Evolutionary conservation across 2,888 invertebrate species (phyloP).

Genomic region (Sepiola atlantica): DNA sequence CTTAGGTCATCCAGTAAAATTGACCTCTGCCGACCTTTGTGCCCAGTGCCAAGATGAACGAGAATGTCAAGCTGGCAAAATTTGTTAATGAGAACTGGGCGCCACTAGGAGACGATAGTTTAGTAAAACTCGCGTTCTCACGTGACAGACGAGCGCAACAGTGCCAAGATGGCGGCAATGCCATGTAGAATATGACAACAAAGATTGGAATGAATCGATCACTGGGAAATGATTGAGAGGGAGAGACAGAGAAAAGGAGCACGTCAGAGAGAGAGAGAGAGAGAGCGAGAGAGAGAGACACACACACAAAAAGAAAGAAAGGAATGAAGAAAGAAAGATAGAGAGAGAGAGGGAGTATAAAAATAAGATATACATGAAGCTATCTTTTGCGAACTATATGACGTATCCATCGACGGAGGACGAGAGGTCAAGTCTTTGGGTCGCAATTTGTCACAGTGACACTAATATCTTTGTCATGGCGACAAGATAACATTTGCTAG

Average conservation of each 20-base stretch:
- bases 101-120: background rate
- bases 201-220: background rate
- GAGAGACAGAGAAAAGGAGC: background rate
- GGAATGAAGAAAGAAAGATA: too few species aligned
- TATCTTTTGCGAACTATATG: too few species aligned
- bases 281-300: too few species aligned
- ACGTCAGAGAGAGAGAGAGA: background rate
- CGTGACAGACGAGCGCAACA: background rate
- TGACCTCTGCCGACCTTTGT: background rate
- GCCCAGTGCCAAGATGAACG: background rate
- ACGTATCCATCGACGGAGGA: too few species aligned
- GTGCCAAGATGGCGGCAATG: background rate
- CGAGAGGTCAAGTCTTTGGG: too few species aligned
- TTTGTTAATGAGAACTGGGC: background rate
- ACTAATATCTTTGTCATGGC: too few species aligned
- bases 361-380: too few species aligned
- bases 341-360: too few species aligned
- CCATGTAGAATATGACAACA: background rate
- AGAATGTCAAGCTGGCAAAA: background rate
- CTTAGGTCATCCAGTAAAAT: background rate
- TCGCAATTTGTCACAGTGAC: too few species aligned
- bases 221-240: background rate
- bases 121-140: background rate
- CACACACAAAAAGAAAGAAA: too few species aligned
- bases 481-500: too few species aligned